Base-by-base conservation (phyloP, 2,113 vertebrate species). In the Motacilla tschutschensis region DNA sequence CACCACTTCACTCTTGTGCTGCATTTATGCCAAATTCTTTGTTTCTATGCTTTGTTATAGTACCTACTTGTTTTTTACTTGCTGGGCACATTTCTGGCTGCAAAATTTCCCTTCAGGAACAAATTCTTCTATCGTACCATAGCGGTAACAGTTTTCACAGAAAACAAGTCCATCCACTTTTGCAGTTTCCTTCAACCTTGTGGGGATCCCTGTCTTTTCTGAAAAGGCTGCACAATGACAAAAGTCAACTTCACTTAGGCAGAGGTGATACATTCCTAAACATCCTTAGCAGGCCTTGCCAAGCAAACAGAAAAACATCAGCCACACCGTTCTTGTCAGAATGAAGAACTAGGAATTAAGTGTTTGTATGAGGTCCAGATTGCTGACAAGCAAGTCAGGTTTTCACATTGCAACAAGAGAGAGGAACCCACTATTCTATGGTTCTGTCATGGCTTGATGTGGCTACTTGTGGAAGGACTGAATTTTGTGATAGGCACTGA, bases 21-120 rank as follows among this genome's bases (percentile, higher is more conserved):
- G 47, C 33, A 55, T 86, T 78, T 81, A 83, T 14, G 43, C 12
- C 53, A 83, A 54, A 72, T 78, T 71, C 48, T 63, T 78, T 65
- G 47, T 46, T 73, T 83, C 51, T 59, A 85, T 51, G 57, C 48
- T 76, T 84, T 67, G 47, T 41, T 75, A 60, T 62, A 90, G 87
- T 81, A 97, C 97, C 96, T 97, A 98, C 98, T 97, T 97, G 94
- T 97, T 97, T 93, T 96, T 98, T 50, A 94, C 58, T 87, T 97
- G 97, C 78, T 97, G 97, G 65, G 95, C 94, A 95, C 98, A 98
- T 64, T 96, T 97, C 88, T 97, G 97, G 92, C 97, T 98, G 96
- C 97, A 98, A 94, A 96, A 96, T 75, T 93, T 97, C 88, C 97
- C 97, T 92, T 97, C 97, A 84, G 97, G 91, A 92, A 96, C 95